Base-by-base conservation (phyloP, 2,113 vertebrate species). In the Sterrhoptilus dennistouni region DNA sequence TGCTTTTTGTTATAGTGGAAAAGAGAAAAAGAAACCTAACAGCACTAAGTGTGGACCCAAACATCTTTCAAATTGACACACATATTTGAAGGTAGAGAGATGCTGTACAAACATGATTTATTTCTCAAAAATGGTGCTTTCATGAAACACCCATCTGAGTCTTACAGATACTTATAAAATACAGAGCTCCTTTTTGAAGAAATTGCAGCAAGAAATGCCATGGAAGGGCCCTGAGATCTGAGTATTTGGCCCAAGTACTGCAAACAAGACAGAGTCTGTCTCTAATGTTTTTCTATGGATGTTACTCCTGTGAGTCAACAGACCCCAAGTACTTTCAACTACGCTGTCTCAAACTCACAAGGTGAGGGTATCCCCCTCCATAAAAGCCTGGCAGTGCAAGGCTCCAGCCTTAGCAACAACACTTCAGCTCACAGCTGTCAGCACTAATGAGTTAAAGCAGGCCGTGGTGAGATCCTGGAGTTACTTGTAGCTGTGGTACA, bases 401-500 rank as follows among this genome's bases (percentile, higher is more conserved):
- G 42, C 54, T 77, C 45, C 40, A 50, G 57, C 40, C 63, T 77
- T 56, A 61, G 35, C 61, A 89, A 38, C 44, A 89, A 8, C 20
- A 59, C 60, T 65, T 59, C 63, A 74, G 68, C 33, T 93, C 52
- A 7, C 1, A 4, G 44, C 6, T 77, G 50, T 36, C 74, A 88
- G 59, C 35, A 33, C 47, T 80, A 86, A 80, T 42, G 52, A 90
- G 44, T 53, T 91, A 80, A 77, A 92, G 47, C n/a, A 2, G 56
- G 31, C 33, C 0, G 14, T 38, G 90, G 63, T 2, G 11, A 77
- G 49, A 91, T 70, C 15, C 42, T 57, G 70, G 31, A 91, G 50
- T 91, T 87, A 68, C 60, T 59, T 87, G 82, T 83, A 61, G 78
- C 84, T 90, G 87, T 59, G 47, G n/a, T 57, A 53, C 56, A 89